These are phyloP conservation scores for Meliscaeva auricollis DNA, from an alignment of 2,888 invertebrate genomes.

Conservation along the genomic window DNA sequence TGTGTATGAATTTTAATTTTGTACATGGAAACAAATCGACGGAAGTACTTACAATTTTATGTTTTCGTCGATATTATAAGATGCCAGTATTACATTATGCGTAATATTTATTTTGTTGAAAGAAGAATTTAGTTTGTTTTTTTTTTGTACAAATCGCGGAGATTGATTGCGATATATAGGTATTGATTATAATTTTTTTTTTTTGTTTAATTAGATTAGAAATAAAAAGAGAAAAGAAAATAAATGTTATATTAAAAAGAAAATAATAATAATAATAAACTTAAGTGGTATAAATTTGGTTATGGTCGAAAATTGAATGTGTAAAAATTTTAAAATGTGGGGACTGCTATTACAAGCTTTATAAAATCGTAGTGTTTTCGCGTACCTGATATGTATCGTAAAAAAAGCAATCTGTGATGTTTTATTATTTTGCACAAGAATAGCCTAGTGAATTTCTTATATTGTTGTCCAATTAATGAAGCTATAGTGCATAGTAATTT, in stretches of 20 bases:
- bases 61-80: constrained; percentile 46
- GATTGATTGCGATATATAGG: constrained; percentile 58
- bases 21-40: constrained; percentile 60
- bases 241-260: constrained; percentile 61
- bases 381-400: too few species aligned
- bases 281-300: constrained; percentile 24
- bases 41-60: constrained; percentile 71
- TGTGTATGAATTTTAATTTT: constrained; percentile 47
- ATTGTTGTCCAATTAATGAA: neutral
- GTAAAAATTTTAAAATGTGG: neutral
- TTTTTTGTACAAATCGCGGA: constrained; percentile 57
- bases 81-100: constrained; percentile 59
- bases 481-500: neutral
- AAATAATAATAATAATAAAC: constrained; percentile 36
- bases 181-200: constrained; percentile 50
- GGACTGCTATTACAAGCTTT: neutral
- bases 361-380: neutral
- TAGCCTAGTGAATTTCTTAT: neutral
- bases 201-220: constrained; percentile 33
- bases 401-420: neutral
- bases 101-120: constrained; percentile 23
- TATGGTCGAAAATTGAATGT: neutral
- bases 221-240: constrained; percentile 70
- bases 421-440: constrained; percentile 1
- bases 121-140: constrained; percentile 23